Conservation (phyloP, 2,113 vertebrate species). For the Philantomba maxwellii region DNA sequence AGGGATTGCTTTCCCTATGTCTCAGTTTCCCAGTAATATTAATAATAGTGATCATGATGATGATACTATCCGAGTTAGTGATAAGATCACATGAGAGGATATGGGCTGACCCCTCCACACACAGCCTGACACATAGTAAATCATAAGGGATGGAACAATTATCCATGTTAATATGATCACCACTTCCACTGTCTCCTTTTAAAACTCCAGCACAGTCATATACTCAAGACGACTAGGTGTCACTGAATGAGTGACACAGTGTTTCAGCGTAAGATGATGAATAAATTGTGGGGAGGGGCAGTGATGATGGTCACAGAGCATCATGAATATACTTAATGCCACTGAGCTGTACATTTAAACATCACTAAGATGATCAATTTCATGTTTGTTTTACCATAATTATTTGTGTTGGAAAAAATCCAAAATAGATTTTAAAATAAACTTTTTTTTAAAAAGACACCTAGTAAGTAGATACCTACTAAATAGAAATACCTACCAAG, state of each 20-base stretch:
- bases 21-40: background rate
- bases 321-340: background rate
- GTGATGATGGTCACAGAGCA: background rate
- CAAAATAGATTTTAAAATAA: background rate
- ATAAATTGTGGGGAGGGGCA: background rate
- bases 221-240: background rate
- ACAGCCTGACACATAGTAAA: too few relatives aligned
- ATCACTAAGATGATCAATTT: background rate
- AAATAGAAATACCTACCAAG: background rate
- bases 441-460: background rate
- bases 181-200: background rate
- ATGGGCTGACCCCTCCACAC: background rate
- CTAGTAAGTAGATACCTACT: background rate
- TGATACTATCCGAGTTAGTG: accelerated
- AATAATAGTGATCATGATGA: too few relatives aligned
- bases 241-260: background rate
- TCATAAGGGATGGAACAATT: background rate
- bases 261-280: background rate
- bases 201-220: background rate
- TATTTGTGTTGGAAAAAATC: background rate
- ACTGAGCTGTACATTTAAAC: background rate
- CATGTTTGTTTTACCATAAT: background rate
- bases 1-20: background rate
- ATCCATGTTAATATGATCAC: accelerated
- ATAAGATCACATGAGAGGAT: background rate